A percentile compares a stretch with the other conserved stretches of the same genome.
phyloP scores from a whole-genome alignment of 2,797 vertebrate species.

The Meriones psammophilus region DNA sequence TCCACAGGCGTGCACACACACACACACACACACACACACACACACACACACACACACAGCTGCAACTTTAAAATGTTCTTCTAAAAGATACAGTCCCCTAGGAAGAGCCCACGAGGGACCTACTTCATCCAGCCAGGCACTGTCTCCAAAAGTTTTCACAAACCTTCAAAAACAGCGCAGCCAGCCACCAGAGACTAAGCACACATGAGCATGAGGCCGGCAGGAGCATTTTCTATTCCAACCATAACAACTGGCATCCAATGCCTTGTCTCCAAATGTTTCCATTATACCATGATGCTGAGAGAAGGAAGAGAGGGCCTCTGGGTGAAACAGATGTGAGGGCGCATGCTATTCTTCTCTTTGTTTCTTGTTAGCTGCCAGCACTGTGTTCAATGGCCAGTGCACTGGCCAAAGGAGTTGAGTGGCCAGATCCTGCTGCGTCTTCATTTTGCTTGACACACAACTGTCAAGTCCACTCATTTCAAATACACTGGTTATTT shows the following conservation, averaged over 20 bases:
- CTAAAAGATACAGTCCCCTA: not conserved
- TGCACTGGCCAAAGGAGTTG: conserved; percentile 58
- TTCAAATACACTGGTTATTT: conserved; percentile 80
- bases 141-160: not conserved
- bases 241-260: not conserved
- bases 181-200: not conserved
- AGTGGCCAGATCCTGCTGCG: conserved; percentile 72
- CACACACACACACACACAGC: not conserved
- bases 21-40: too few relatives aligned
- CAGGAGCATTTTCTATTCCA: not conserved
- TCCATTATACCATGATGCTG: not conserved
- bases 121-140: too few relatives aligned
- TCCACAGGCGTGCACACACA: not conserved
- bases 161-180: not conserved
- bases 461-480: conserved; percentile 80
- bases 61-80: not conserved
- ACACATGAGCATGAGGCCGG: not conserved
- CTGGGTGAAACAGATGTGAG: not conserved
- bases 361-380: conserved; percentile 70
- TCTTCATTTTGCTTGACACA: conserved; percentile 72
- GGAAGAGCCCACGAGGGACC: not conserved
- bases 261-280: not conserved
- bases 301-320: not conserved
- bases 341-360: conserved; percentile 26
- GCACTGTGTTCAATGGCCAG: not conserved